Percentiles rank a stretch among this genome's conserved stretches.
Evolutionary conservation across 2,113 vertebrate species (phyloP).

Genomic region (Otolemur garnettii): DNA sequence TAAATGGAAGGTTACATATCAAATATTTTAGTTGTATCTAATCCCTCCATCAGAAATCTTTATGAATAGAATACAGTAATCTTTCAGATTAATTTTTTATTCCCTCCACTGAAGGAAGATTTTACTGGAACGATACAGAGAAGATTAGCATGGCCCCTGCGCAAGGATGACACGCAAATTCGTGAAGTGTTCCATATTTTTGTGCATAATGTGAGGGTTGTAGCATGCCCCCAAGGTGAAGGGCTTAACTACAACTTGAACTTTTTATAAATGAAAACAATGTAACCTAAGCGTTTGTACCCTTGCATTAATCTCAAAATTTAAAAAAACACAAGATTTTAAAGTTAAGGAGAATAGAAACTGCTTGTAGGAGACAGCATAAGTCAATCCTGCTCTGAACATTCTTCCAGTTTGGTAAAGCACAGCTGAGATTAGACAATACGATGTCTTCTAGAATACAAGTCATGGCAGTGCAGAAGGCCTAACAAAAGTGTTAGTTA

Average conservation of each 20-base stretch:
- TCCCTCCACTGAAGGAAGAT: not conserved
- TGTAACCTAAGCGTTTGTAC: no score
- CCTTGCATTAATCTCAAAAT: no score
- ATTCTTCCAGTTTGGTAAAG: not conserved
- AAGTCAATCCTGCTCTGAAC: not conserved
- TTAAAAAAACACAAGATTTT: not conserved
- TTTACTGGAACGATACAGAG: not conserved
- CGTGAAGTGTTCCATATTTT: no score
- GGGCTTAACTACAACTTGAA: no score
- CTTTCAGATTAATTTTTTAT: not conserved
- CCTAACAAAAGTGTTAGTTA: not conserved
- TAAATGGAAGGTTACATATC: conserved; percentile 57
- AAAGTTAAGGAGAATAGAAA: conserved; percentile 40
- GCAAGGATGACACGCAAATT: no score
- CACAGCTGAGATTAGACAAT: not conserved
- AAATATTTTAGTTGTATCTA: conserved; percentile 43
- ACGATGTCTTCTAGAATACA: not conserved
- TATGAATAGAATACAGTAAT: not conserved
- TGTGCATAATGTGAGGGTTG: no score
- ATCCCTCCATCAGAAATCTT: conserved; percentile 24
- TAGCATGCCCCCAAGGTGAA: no score
- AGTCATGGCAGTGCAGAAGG: not conserved
- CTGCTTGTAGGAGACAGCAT: not conserved
- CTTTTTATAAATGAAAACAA: no score
- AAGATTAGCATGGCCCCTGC: no score